A percentile compares a stretch with the other conserved stretches of the same genome.
phyloP scores from a whole-genome alignment of 2,113 vertebrate species.

The Dicaeum eximium region DNA sequence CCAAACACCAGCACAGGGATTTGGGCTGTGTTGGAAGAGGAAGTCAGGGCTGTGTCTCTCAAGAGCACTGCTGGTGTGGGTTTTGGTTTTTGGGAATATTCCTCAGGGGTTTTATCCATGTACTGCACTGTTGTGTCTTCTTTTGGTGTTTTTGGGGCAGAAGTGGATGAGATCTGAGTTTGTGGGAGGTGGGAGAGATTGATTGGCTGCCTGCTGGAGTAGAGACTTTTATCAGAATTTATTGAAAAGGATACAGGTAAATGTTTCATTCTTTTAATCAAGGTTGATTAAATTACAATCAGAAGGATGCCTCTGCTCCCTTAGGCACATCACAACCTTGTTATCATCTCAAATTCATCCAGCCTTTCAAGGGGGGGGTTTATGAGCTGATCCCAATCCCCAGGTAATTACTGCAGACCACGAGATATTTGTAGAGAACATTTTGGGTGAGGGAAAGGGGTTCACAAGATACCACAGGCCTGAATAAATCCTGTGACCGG shows the following conservation, averaged over 20 bases:
- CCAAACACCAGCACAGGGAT: rapidly evolving
- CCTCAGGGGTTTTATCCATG: background rate
- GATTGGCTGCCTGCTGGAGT: background rate
- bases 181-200: background rate
- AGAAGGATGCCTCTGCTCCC: slow-evolving; percentile 34
- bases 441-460: slow-evolving; percentile 38
- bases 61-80: background rate
- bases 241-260: slow-evolving; percentile 25
- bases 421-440: slow-evolving; percentile 50
- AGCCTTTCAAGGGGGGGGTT: slow-evolving; percentile 58
- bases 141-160: background rate
- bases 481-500: slow-evolving; percentile 17
- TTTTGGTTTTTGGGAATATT: background rate
- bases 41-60: background rate
- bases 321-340: slow-evolving; percentile 52
- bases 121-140: background rate
- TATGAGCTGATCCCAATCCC: slow-evolving; percentile 71
- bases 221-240: slow-evolving; percentile 32
- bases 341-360: slow-evolving; percentile 68
- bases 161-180: background rate
- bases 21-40: background rate
- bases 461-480: slow-evolving; percentile 1
- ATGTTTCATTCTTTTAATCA: slow-evolving; percentile 65
- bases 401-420: slow-evolving; percentile 66
- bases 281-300: slow-evolving; percentile 55